Base-by-base conservation (phyloP, 2,797 vertebrate species). In the Hirundo rustica region DNA sequence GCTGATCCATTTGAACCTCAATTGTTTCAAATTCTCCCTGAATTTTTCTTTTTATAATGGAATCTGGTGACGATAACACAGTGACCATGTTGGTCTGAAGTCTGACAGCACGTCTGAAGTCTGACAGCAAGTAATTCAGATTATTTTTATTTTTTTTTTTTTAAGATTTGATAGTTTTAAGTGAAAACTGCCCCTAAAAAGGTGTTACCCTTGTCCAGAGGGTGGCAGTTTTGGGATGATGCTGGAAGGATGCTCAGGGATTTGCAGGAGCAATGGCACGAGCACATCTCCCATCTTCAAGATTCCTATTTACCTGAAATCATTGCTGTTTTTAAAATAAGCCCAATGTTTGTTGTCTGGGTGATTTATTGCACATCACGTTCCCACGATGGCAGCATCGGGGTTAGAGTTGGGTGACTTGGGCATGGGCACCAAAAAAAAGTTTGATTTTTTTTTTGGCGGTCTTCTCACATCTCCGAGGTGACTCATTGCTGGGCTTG, bases 381-480 rank as follows among this genome's bases (percentile, higher is more conserved):
- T 58, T 25, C 67, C 55, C 6, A 0, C 10, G 3, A 0, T 22
- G 0, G 27, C 51, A 47, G 30, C 21, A 1, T 0, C 0, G 2
- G 30, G 51, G 53, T 19, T 74, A 5, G 67, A 32, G 21, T 5
- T 1, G 29, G 18, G 18, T 18, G 32, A 75, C 68, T 72, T 53
- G 51, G 58, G 72, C 11, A 10, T 0, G 1, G 30, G 42, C 34
- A 47, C 22, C 9, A 40, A 12, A 47, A 54, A 42, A 42, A 72
- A 14, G 9, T 10, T 19, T 11, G 7, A 3, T 21, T 51, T 38
- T 61, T 72, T 61, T 38, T 61, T 72, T 61, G 71, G 51, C 79
- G 90, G 72, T 8, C 6, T 72, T 44, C 86, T 83, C 9, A 0
- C 40, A 3, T 14, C 3, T 5, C 57, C 0, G 9, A 51, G 74